Base-by-base conservation (phyloP, 35 echinoderm and acorn worm species). In the Chiridota heheva region DNA sequence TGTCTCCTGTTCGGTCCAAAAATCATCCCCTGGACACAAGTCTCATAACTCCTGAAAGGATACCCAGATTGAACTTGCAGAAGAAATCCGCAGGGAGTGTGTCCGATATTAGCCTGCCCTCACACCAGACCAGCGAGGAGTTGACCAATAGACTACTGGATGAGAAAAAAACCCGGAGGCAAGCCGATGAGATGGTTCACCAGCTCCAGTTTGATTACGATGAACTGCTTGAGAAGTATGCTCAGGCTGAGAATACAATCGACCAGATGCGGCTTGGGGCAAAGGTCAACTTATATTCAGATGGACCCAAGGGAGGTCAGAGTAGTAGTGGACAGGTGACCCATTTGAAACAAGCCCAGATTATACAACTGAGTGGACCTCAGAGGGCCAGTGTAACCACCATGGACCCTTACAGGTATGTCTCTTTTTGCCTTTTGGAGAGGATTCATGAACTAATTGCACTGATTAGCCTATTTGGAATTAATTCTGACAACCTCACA, bases 241-340 rank as follows among this genome's bases (percentile, higher is more conserved):
- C 95, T 2, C 89, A 80, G 27, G 95, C 95, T 20, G 95, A 98
- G 69, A 91, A 92, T 31, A 98, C 95, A 18, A 98, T 98, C 55
- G 95, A 98, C 68, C 85, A 84, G 37, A 40, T 98, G 32, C 72
- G 85, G 24, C 67, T 98, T 16, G 95, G 95, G 2, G 95, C 95
- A 38, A 88, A 80, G 72, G 95, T 98, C 4, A 98, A 85, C 69
- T 44, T 98, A 17, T 81, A 81, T 4, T 83, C 80, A n/a, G 84
- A 90, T 78, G 60, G 44, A 20, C 79, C 84, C 40, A 81, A 73
- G 1, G 74, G 28, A 41, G 80, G 88, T 35, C 88, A 87, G 22
- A 71, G 69, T 16, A 32, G 51, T 12, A 44, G 43, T 37, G 79
- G 68, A 4, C 55, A 40, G 25, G 12, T 82, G 41, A 41, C 88